These are phyloP conservation scores for Synergus itoensis DNA, from an alignment of 2,888 invertebrate genomes.

Conservation along the genomic window DNA sequence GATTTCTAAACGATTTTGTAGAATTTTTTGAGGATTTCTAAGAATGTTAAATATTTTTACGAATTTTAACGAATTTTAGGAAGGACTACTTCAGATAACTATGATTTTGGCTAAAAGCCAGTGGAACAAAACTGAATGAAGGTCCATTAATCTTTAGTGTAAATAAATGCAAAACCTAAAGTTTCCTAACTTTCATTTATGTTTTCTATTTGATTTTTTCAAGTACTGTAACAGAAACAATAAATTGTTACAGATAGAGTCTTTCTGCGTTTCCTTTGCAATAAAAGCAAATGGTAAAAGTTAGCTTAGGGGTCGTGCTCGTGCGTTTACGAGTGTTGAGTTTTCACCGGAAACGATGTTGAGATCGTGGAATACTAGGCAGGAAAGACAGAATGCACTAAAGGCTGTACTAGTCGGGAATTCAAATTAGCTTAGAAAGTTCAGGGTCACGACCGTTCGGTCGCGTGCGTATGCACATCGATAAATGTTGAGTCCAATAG, in stretches of 20 bases:
- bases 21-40: no score
- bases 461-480: constrained; percentile 58
- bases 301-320: constrained; percentile 44
- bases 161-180: background rate
- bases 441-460: constrained; percentile 68
- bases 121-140: background rate
- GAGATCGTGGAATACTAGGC: constrained; percentile 47
- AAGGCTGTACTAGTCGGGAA: constrained; percentile 63
- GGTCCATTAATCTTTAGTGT: background rate
- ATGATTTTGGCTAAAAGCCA: no score
- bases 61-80: no score
- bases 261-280: background rate
- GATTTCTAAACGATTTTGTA: no score
- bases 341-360: constrained; percentile 56
- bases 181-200: background rate
- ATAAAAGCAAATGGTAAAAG: background rate
- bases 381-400: constrained; percentile 62
- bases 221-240: background rate
- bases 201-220: background rate
- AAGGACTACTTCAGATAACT: no score
- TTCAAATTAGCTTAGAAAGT: constrained; percentile 73
- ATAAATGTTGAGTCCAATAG: constrained; percentile 47
- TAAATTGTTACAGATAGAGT: background rate
- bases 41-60: no score
- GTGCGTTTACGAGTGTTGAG: constrained; percentile 53